phyloP scores from a whole-genome alignment of 2,888 invertebrate species.

The Pollenia amentaria region DNA sequence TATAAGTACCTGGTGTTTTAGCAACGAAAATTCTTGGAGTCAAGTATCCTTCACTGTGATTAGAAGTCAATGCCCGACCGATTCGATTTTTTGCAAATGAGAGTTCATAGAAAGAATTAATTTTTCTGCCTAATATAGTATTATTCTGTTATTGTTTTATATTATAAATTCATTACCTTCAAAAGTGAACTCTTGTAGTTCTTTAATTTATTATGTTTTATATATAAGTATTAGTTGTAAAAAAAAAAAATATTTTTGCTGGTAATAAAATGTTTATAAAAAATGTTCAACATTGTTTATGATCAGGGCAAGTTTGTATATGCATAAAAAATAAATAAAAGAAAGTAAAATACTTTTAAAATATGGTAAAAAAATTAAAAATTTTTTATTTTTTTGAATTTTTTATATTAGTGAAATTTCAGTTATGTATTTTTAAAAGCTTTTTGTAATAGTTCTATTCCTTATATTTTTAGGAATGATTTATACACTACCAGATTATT shows the following conservation, averaged over 20 bases:
- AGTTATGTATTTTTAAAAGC: no score
- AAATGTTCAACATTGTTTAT: constrained; percentile 8
- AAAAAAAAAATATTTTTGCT: background rate
- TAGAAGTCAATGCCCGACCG: background rate
- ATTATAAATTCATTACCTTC: background rate
- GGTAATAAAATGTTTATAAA: background rate
- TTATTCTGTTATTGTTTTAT: background rate
- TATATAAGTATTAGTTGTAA: constrained; percentile 4
- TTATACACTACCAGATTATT: no score
- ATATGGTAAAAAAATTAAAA: no score
- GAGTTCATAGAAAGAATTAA: background rate
- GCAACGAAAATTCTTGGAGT: no score
- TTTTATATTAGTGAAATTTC: no score
- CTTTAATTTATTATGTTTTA: constrained; percentile 32
- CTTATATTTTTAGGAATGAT: no score
- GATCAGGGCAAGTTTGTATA: background rate
- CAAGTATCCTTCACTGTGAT: background rate
- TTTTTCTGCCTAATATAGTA: background rate
- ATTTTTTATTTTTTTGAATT: no score
- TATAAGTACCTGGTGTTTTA: no score
- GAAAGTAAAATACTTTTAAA: no score
- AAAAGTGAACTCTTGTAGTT: constrained; percentile 42
- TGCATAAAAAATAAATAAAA: no score
- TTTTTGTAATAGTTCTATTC: no score
- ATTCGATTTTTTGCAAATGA: background rate